Evolutionary conservation across 2,113 vertebrate species (phyloP).

Genomic region (Entelurus aequoreus): DNA sequence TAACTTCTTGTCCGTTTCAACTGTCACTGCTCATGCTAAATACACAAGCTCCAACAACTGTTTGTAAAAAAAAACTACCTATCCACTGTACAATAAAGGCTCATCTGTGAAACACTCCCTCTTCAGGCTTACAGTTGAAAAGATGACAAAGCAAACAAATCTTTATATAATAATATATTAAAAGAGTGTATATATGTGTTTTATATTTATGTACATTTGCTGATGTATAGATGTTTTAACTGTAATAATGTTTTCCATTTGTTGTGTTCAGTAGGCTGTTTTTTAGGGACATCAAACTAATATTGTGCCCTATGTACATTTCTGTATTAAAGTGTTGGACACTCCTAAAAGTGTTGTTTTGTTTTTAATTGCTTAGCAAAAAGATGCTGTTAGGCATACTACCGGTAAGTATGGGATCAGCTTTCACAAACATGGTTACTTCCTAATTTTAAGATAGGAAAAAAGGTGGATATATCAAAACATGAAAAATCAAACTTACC

Average conservation of each 20-base stretch:
- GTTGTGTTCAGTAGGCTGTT: slow-evolving; percentile 60
- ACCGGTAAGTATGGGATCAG: not conserved
- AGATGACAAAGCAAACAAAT: slow-evolving; percentile 60
- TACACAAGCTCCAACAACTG: slow-evolving; percentile 74
- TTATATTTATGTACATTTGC: slow-evolving; percentile 78
- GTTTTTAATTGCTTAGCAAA: not conserved
- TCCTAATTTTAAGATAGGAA: not conserved
- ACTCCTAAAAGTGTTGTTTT: slow-evolving; percentile 12
- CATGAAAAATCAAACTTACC: not conserved
- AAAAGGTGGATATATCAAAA: not conserved
- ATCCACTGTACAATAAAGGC: slow-evolving; percentile 41
- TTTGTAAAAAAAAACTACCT: slow-evolving; percentile 73
- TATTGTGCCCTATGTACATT: slow-evolving; percentile 60
- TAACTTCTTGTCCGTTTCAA: slow-evolving; percentile 19
- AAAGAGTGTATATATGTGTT: slow-evolving; percentile 79
- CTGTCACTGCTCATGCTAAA: slow-evolving; percentile 27
- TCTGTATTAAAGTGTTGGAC: slow-evolving; percentile 71
- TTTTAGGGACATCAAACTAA: slow-evolving; percentile 64
- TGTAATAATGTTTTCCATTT: slow-evolving; percentile 66
- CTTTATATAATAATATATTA: slow-evolving; percentile 85
- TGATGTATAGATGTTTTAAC: slow-evolving; percentile 77
- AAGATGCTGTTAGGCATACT: not conserved
- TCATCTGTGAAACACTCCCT: slow-evolving; percentile 56
- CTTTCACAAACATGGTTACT: not conserved
- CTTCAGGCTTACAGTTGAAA: slow-evolving; percentile 64